phyloP scores from a whole-genome alignment of 2,797 vertebrate species.

The Channa striata region DNA sequence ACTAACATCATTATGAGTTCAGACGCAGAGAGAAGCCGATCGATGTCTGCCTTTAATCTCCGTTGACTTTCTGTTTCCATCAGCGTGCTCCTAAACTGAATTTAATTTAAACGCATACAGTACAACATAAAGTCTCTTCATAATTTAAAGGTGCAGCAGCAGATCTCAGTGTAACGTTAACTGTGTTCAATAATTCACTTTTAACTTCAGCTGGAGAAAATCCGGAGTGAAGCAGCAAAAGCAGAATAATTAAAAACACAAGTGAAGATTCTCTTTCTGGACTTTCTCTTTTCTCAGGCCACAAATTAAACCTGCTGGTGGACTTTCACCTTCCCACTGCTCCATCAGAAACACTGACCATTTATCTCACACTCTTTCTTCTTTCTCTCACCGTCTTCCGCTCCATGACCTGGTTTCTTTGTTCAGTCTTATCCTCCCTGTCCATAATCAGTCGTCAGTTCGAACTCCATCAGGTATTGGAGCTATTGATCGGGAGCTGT shows the following conservation, averaged over 20 bases:
- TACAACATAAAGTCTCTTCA: conserved; percentile 17
- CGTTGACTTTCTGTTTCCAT: conserved; percentile 17
- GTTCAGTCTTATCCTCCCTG: background rate
- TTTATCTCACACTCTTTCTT: background rate
- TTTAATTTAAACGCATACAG: conserved; percentile 8
- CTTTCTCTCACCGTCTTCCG: background rate
- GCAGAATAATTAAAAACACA: conserved; percentile 6
- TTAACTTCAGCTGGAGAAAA: conserved; percentile 1
- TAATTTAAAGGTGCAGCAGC: conserved; percentile 34
- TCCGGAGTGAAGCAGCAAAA: background rate
- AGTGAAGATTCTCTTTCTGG: background rate
- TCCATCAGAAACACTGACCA: conserved; percentile 1
- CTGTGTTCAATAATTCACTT: conserved; percentile 44
- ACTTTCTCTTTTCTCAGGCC: background rate
- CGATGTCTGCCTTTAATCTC: conserved; percentile 48
- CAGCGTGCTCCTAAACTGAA: background rate
- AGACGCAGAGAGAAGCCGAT: conserved; percentile 15
- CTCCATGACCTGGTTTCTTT: too few relatives aligned
- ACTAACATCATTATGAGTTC: background rate
- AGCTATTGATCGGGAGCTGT: conserved; percentile 31
- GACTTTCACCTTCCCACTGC: conserved; percentile 5
- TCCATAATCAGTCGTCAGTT: conserved; percentile 18
- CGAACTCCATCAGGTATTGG: conserved; percentile 35
- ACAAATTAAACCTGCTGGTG: conserved; percentile 1
- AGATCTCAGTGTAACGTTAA: conserved; percentile 16